phyloP scores from a whole-genome alignment of 2,113 vertebrate species.

The Bettongia penicillata region DNA sequence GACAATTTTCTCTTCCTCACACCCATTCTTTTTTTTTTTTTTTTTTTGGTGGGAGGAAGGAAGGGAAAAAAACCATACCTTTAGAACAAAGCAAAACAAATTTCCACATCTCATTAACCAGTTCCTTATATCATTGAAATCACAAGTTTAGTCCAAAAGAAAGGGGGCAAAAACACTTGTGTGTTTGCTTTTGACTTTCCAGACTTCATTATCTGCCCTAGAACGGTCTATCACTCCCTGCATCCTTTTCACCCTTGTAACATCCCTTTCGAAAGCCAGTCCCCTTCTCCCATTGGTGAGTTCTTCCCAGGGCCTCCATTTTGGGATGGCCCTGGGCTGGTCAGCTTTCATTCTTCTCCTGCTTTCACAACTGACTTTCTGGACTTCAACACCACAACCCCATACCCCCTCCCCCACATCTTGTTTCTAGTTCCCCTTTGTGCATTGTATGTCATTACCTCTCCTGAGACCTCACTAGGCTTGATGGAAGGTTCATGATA shows the following conservation, averaged over 20 bases:
- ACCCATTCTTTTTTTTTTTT: background rate
- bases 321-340: background rate
- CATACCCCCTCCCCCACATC: too few species aligned
- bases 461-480: background rate
- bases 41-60: too few species aligned
- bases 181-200: background rate
- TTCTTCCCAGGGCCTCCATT: background rate
- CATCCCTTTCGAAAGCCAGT: background rate
- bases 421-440: background rate
- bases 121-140: background rate
- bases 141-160: background rate
- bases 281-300: background rate
- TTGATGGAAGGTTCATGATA: background rate
- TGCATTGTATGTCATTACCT: background rate
- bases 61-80: background rate
- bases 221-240: background rate
- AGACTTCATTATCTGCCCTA: background rate
- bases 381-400: background rate
- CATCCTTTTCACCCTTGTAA: background rate
- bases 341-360: background rate
- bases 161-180: background rate
- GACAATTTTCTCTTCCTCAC: background rate
- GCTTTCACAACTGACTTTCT: background rate
- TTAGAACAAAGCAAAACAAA: background rate
- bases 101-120: background rate